These are phyloP conservation scores for Homalodisca vitripennis DNA, from an alignment of 1,140 invertebrate species.

Conservation along the genomic window DNA sequence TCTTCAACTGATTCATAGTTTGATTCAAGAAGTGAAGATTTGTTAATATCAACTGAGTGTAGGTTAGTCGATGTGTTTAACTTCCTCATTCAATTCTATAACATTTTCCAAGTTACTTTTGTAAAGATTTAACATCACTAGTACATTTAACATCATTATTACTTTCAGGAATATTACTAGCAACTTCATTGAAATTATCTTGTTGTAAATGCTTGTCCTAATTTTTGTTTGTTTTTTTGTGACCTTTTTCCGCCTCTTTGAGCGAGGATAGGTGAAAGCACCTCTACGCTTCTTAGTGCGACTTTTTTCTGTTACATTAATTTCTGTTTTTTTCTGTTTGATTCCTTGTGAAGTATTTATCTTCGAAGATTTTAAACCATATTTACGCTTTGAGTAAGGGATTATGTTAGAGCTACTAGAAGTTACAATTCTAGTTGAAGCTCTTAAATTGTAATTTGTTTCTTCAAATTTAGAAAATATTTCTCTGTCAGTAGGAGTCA, in stretches of 20 bases:
- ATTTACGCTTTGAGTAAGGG: constrained; percentile 10
- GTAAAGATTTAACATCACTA: too few species aligned
- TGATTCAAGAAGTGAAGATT: too few species aligned
- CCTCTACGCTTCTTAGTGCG: background rate
- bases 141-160: too few species aligned
- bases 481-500: background rate
- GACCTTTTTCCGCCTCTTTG: constrained; percentile 8
- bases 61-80: too few species aligned
- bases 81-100: too few species aligned
- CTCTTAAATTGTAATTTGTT: constrained; percentile 18
- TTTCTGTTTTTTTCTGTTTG: background rate
- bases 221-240: constrained; percentile 17
- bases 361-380: background rate
- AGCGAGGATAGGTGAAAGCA: background rate
- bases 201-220: background rate
- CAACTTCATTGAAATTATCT: background rate
- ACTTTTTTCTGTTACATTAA: background rate
- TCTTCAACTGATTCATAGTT: background rate
- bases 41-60: too few species aligned
- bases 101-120: too few species aligned
- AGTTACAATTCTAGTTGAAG: constrained; percentile 10
- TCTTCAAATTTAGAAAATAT: constrained; percentile 21
- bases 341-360: background rate
- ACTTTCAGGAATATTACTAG: too few species aligned
- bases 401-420: constrained; percentile 16